These are phyloP conservation scores for Drosophila melanocephala DNA, from an alignment of 2,888 invertebrate species.

Conservation along the genomic window DNA sequence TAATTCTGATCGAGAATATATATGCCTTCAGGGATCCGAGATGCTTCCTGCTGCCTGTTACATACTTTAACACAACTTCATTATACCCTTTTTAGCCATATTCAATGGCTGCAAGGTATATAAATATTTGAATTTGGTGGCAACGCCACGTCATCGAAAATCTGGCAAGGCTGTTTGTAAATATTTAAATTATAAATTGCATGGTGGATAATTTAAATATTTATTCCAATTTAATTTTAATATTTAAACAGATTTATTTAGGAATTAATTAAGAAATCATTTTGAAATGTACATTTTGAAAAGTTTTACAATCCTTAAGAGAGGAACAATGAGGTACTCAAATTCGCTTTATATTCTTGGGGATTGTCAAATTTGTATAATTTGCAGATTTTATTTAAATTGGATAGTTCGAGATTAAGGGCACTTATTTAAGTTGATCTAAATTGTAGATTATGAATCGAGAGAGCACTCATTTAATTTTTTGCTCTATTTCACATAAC, in stretches of 20 bases:
- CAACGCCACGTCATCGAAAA: background rate
- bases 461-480: background rate
- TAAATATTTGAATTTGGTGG: background rate
- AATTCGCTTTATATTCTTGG: background rate
- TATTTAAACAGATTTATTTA: background rate
- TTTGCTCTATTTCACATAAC: background rate
- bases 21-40: background rate
- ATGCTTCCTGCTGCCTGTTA: background rate
- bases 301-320: background rate
- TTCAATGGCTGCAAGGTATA: background rate
- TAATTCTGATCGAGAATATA: background rate
- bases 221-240: background rate
- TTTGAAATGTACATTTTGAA: background rate
- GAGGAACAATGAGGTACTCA: background rate
- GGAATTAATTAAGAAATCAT: background rate
- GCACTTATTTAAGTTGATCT: background rate
- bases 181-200: background rate
- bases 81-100: background rate
- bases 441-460: background rate
- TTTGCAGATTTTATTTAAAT: background rate
- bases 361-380: background rate
- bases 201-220: background rate
- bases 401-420: background rate
- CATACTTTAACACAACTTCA: background rate
- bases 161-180: background rate